phyloP scores from a whole-genome alignment of 2,888 invertebrate species.

The Orchesellides sinensis region DNA sequence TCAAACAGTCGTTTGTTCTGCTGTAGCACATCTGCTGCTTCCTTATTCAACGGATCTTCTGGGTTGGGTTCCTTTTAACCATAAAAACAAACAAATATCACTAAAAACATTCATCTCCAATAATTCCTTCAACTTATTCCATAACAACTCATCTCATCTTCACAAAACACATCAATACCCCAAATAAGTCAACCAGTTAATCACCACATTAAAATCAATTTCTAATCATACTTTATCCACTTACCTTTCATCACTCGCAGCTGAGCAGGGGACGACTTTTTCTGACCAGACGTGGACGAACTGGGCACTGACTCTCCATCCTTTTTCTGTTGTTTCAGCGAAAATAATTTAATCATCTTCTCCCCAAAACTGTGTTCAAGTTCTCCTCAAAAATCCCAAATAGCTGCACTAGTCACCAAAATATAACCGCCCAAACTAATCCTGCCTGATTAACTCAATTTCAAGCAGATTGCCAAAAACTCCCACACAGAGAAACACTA shows the following conservation, averaged over 20 bases:
- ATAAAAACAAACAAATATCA: conserved; percentile 9
- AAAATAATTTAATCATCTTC: conserved; percentile 97
- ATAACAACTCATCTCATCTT: too few species aligned
- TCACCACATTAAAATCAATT: too few species aligned
- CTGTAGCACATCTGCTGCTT: conserved; percentile 97
- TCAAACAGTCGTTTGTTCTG: conserved; percentile 96
- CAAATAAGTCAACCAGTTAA: too few species aligned
- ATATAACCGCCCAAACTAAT: too few species aligned
- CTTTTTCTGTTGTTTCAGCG: conserved; percentile 98
- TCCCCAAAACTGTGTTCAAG: neutral
- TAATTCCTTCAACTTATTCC: too few species aligned
- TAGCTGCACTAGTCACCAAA: too few species aligned
- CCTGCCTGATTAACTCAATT: too few species aligned
- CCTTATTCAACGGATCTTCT: conserved; percentile 98
- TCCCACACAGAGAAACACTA: too few species aligned
- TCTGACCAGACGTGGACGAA: conserved; percentile 81
- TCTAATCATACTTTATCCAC: too few species aligned
- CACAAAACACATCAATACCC: too few species aligned
- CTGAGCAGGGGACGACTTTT: conserved; percentile 97
- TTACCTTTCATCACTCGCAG: conserved; percentile 97
- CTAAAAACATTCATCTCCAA: too few species aligned
- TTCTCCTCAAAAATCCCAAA: neutral
- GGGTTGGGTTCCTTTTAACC: conserved; percentile 98
- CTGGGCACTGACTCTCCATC: conserved; percentile 92
- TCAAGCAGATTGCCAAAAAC: too few species aligned